Evolutionary conservation across 1,140 invertebrate genomes (phyloP).

Genomic region (Phymastichus coffea): DNA sequence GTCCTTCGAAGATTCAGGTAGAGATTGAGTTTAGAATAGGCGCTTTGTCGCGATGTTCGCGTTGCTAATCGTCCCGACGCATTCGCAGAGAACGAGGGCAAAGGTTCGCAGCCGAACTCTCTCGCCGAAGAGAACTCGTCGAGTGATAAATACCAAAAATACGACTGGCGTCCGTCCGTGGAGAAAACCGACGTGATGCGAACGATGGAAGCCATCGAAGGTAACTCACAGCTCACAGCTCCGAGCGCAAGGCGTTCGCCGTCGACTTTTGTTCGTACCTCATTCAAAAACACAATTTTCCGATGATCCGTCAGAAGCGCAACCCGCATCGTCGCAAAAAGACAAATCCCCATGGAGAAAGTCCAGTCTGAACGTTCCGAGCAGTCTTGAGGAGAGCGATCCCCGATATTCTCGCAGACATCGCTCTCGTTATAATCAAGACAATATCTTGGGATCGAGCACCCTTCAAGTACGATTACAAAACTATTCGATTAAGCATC

Average conservation of each 20-base stretch:
- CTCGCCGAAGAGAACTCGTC: constrained; percentile 66
- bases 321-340: constrained; percentile 66
- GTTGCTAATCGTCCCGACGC: too few species aligned
- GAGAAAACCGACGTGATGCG: constrained; percentile 81
- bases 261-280: neutral
- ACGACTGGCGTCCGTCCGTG: constrained; percentile 79
- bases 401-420: constrained; percentile 55
- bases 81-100: constrained; percentile 70
- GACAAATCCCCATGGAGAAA: constrained; percentile 78
- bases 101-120: constrained; percentile 66
- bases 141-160: constrained; percentile 56
- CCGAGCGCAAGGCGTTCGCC: too few species aligned
- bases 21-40: constrained; percentile 22
- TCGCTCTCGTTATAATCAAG: constrained; percentile 53
- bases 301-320: constrained; percentile 64
- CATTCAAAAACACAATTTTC: constrained; percentile 9
- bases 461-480: constrained; percentile 56
- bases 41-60: too few species aligned
- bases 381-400: constrained; percentile 62
- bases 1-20: constrained; percentile 81
- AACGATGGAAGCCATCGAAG: constrained; percentile 84
- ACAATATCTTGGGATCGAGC: constrained; percentile 50
- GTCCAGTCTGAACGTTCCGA: constrained; percentile 67
- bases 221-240: constrained; percentile 56
- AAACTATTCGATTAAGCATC: too few species aligned